A percentile compares a stretch with the other conserved stretches of the same genome.
phyloP scores from a whole-genome alignment of 2,797 vertebrate species.

The Tympanoctomys barrerae region DNA sequence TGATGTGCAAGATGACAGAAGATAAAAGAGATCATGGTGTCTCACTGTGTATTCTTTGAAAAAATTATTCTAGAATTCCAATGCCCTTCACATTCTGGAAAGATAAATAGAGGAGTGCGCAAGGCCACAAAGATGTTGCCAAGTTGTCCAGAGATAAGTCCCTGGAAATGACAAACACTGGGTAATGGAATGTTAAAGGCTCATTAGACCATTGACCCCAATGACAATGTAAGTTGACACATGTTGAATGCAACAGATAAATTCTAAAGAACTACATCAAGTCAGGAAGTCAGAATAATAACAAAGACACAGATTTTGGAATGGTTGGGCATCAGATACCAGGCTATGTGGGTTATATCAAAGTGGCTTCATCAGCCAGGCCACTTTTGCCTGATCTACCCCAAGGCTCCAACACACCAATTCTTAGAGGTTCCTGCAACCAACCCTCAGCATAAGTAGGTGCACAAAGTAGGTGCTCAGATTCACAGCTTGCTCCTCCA shows the following conservation, averaged over 20 bases:
- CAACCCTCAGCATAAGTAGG: background rate
- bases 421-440: constrained; percentile 1
- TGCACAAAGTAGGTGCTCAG: background rate
- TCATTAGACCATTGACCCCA: background rate
- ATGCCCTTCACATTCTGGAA: constrained; percentile 36
- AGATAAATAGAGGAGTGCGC: constrained; percentile 10
- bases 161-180: constrained; percentile 59
- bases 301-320: constrained; percentile 24
- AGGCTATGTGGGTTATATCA: background rate
- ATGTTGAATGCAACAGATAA: background rate
- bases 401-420: background rate
- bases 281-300: constrained; percentile 24
- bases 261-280: constrained; percentile 58
- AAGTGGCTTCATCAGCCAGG: background rate
- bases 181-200: constrained; percentile 60
- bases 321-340: background rate
- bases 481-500: background rate
- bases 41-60: constrained; percentile 59
- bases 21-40: constrained; percentile 65
- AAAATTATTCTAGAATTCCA: constrained; percentile 59
- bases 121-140: constrained; percentile 48
- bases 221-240: background rate
- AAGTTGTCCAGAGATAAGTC: constrained; percentile 42
- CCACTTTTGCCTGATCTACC: constrained; percentile 20
- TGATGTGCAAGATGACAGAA: constrained; percentile 65